These are phyloP conservation scores for Motacilla tschutschensis DNA, from an alignment of 2,113 vertebrate species.

Conservation along the genomic window DNA sequence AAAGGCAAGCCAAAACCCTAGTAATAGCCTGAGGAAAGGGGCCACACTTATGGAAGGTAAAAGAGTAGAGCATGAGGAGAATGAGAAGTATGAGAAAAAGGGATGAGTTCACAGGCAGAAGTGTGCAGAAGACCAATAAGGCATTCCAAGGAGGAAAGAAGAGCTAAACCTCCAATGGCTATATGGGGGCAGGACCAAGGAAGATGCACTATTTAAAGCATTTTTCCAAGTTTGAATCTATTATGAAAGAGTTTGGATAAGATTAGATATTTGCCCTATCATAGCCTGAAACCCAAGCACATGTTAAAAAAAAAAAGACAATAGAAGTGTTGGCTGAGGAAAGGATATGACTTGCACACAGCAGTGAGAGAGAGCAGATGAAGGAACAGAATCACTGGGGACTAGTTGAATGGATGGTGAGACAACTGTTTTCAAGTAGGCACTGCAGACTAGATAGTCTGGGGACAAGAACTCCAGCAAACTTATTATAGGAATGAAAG, in stretches of 20 bases:
- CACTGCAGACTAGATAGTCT: neutral
- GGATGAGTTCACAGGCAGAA: neutral
- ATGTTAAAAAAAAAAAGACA: neutral
- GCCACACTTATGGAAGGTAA: neutral
- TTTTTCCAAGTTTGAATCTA: neutral
- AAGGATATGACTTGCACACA: neutral
- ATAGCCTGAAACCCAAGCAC: neutral
- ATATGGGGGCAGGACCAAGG: neutral
- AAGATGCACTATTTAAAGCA: neutral
- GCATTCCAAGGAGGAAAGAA: neutral
- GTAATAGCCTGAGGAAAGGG: neutral
- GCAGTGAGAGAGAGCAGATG: neutral
- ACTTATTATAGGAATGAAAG: neutral
- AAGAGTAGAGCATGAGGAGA: neutral
- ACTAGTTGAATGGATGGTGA: neutral
- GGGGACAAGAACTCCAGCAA: neutral
- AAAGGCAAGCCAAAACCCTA: neutral
- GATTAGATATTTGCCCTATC: neutral
- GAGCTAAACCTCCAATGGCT: neutral
- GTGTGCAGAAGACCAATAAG: neutral
- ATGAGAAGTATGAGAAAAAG: neutral
- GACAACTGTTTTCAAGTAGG: neutral
- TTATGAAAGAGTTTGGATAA: neutral
- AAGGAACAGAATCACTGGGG: neutral
- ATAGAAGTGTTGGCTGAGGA: neutral